Conservation (phyloP, 2,797 vertebrate genomes). For the Sebastiscus tertius region DNA sequence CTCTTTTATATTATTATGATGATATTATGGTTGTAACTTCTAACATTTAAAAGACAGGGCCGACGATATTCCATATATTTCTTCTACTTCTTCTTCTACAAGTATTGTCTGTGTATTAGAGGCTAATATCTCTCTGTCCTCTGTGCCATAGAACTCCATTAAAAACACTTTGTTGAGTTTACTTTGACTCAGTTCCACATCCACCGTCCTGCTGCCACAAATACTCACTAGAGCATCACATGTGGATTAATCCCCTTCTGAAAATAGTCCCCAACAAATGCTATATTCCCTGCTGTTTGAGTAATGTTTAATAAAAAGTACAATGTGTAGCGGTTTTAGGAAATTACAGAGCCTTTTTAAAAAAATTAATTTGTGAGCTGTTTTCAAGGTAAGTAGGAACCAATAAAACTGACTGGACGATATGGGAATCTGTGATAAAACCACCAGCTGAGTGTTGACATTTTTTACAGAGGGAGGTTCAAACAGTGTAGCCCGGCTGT, state of each 20-base stretch:
- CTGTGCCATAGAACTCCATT: neutral
- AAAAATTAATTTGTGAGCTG: no score
- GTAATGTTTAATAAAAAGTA: neutral
- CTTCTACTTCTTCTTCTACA: no score
- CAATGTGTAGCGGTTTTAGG: no score
- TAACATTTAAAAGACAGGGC: neutral
- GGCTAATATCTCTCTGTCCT: neutral
- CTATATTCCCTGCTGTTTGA: neutral
- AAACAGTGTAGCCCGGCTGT: constrained; percentile 27
- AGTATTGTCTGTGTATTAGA: no score
- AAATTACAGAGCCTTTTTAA: no score
- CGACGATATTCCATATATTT: neutral
- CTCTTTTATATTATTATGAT: neutral
- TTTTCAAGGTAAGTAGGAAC: neutral
- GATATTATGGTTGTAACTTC: neutral
- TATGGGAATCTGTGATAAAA: constrained; percentile 14
- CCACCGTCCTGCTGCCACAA: neutral
- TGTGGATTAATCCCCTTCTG: neutral
- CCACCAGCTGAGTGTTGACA: neutral
- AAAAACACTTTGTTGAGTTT: neutral
- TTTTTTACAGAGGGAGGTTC: constrained; percentile 47
- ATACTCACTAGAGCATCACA: neutral
- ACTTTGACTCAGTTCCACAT: neutral
- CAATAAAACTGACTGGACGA: neutral
- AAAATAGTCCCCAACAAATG: neutral